These are phyloP conservation scores for Zaprionus lineosus DNA, from an alignment of 2,888 invertebrate genomes.

Conservation along the genomic window DNA sequence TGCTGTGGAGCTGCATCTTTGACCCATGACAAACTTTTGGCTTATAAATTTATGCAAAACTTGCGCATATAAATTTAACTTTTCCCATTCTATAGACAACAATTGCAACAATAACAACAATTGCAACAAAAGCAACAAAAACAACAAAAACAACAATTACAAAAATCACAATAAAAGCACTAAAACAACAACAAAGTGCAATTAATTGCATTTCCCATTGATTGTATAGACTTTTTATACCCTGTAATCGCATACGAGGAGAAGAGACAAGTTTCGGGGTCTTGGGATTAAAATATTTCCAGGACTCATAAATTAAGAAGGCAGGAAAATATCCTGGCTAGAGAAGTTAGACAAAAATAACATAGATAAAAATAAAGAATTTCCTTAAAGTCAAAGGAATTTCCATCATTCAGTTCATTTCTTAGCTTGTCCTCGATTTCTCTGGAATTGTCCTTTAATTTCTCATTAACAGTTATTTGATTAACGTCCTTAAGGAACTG, in stretches of 20 bases:
- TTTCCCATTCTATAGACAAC: conserved; percentile 49
- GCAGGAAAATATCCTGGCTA: too few species aligned
- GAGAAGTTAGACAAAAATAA: too few species aligned
- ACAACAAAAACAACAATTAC: conserved; percentile 7
- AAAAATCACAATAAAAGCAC: conserved; percentile 1
- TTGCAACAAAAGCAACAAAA: conserved; percentile 12
- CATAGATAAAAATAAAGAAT: too few species aligned
- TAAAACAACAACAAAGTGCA: conserved; percentile 30
- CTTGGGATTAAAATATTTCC: too few species aligned
- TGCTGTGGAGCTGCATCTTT: conserved; percentile 37
- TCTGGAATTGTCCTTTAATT: too few species aligned
- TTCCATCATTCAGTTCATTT: too few species aligned
- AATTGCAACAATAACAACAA: conserved; percentile 28
- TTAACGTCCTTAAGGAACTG: too few species aligned
- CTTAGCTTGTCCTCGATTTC: too few species aligned
- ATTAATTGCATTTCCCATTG: conserved; percentile 36
- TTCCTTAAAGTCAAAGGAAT: too few species aligned
- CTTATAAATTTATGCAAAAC: conserved; percentile 79
- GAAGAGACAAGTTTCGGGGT: too few species aligned
- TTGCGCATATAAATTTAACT: conserved; percentile 74
- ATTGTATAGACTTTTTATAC: background rate
- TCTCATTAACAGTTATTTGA: too few species aligned
- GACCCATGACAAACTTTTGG: conserved; percentile 61
- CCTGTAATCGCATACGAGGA: background rate
- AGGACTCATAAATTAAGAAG: too few species aligned